phyloP scores from a whole-genome alignment of 2,113 vertebrate genomes.

The Nyctibius bracteatus region DNA sequence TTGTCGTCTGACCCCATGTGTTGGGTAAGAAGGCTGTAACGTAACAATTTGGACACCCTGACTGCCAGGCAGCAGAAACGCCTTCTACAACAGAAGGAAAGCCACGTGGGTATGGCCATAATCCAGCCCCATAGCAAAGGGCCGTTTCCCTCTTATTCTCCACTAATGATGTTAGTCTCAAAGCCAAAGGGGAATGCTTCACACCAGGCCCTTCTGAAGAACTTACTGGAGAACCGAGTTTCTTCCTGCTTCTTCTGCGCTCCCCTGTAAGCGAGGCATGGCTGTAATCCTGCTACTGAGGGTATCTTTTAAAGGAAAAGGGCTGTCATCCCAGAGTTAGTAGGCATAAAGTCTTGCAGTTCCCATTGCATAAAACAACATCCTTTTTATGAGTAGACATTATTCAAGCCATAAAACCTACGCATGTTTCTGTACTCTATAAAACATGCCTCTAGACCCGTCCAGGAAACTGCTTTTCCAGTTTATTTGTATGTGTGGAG shows the following conservation, averaged over 20 bases:
- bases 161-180: background rate
- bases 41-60: background rate
- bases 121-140: background rate
- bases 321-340: background rate
- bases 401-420: background rate
- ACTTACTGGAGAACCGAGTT: background rate
- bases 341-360: background rate
- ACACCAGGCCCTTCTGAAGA: background rate
- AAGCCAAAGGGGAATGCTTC: background rate
- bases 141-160: background rate
- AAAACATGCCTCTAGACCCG: background rate
- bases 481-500: background rate
- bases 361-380: background rate
- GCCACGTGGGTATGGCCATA: background rate
- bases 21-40: background rate
- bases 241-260: background rate
- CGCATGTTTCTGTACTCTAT: background rate
- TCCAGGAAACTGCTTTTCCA: background rate
- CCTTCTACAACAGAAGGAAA: background rate
- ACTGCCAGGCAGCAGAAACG: background rate
- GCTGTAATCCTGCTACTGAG: background rate
- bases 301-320: background rate
- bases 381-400: background rate
- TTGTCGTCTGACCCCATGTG: rapidly evolving
- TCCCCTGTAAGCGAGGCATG: background rate